Conservation (phyloP, 2,113 vertebrate genomes). For the Gyps fulvus region DNA sequence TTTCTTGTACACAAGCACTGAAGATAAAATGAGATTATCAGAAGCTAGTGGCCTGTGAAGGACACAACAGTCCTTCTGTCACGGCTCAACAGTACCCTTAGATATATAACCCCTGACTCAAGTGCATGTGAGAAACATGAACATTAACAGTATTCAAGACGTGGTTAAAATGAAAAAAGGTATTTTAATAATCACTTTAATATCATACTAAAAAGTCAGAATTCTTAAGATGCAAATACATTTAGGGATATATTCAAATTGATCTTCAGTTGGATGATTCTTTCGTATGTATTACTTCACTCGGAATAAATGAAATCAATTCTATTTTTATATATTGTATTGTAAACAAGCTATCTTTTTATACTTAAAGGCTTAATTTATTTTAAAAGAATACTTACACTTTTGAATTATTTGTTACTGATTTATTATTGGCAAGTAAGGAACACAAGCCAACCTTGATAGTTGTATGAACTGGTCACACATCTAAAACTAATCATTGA, state of each 20-base stretch:
- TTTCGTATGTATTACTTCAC: slow-evolving; percentile 11
- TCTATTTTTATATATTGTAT: neutral
- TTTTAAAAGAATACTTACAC: neutral
- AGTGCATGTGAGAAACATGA: neutral
- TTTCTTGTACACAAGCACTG: slow-evolving; percentile 43
- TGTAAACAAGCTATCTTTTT: neutral
- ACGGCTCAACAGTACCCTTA: slow-evolving; percentile 33
- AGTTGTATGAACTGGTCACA: neutral
- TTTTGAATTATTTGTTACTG: neutral
- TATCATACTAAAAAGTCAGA: neutral
- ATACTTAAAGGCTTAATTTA: neutral
- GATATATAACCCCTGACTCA: slow-evolving; percentile 26
- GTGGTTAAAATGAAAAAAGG: neutral
- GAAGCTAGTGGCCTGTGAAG: slow-evolving; percentile 69
- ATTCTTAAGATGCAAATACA: slow-evolving; percentile 4
- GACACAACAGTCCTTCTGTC: slow-evolving; percentile 43
- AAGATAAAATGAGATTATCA: slow-evolving; percentile 69
- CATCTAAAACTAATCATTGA: neutral
- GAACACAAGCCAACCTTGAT: neutral
- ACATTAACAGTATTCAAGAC: neutral
- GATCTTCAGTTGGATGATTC: neutral
- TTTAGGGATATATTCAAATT: neutral
- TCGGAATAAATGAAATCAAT: neutral
- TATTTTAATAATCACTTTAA: neutral
- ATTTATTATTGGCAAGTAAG: neutral